Evolutionary conservation across 2,888 invertebrate species (phyloP).

Genomic region (Subacronicta megacephala): DNA sequence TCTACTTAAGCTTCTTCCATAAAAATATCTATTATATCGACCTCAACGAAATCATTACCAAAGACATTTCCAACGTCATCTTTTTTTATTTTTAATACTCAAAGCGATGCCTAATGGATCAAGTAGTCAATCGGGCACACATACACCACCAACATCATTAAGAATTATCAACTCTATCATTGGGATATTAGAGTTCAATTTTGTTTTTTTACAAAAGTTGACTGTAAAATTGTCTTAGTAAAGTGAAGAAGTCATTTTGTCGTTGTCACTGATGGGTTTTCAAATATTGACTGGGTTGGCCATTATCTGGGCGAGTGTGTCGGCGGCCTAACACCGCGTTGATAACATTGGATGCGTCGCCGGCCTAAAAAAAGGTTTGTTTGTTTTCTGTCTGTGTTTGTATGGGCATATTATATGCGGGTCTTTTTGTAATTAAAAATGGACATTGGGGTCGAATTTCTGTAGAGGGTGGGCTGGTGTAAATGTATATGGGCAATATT

Average conservation of each 20-base stretch:
- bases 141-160: conserved; percentile 19
- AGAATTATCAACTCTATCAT: conserved; percentile 55
- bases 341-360: conserved; percentile 78
- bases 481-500: conserved; percentile 21
- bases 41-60: conserved; percentile 67
- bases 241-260: conserved; percentile 85
- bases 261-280: conserved; percentile 84
- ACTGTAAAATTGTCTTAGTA: conserved; percentile 67
- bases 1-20: conserved; percentile 56
- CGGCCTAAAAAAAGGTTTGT: conserved; percentile 75
- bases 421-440: conserved; percentile 76
- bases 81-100: conserved; percentile 77
- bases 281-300: conserved; percentile 86
- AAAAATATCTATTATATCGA: conserved; percentile 60
- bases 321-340: conserved; percentile 70
- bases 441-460: conserved; percentile 65
- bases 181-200: conserved; percentile 48
- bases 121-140: conserved; percentile 64
- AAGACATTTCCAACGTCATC: conserved; percentile 65
- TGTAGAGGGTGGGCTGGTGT: conserved; percentile 17
- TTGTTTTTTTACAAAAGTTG: conserved; percentile 31
- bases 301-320: conserved; percentile 83
- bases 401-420: conserved; percentile 72
- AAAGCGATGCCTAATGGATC: conserved; percentile 77
- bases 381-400: conserved; percentile 81